Evolutionary conservation across 2,113 vertebrate genomes (phyloP).

Genomic region (Seriola aureovittata): DNA sequence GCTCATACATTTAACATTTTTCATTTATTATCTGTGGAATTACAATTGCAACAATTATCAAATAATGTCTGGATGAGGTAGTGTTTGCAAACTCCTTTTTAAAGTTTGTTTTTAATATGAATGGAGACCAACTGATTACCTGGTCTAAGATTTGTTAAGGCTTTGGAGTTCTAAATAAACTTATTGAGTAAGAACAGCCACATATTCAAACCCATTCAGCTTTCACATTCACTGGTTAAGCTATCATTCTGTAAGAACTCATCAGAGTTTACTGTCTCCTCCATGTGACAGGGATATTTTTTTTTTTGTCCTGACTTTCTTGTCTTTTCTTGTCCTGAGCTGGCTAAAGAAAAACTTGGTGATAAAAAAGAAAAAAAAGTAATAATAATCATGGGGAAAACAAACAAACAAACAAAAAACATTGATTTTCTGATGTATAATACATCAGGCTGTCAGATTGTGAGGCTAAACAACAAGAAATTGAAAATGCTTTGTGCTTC

Average conservation of each 20-base stretch:
- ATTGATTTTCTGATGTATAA: too few species aligned
- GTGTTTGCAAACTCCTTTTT: not conserved
- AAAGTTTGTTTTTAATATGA: conserved; percentile 32
- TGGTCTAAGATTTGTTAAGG: not conserved
- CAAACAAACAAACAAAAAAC: too few species aligned
- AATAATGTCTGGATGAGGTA: not conserved
- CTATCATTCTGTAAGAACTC: not conserved
- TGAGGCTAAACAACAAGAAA: not conserved
- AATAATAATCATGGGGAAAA: too few species aligned
- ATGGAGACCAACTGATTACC: not conserved
- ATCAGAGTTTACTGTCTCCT: not conserved
- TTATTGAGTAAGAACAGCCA: not conserved
- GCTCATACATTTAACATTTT: not conserved
- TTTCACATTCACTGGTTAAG: not conserved
- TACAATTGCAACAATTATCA: not conserved
- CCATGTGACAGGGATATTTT: not conserved
- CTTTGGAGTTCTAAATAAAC: not conserved
- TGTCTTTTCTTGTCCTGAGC: not conserved
- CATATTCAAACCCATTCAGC: conserved; percentile 2
- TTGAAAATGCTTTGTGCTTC: not conserved
- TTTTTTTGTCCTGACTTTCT: not conserved
- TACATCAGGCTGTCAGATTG: conserved; percentile 5
- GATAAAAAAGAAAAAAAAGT: not conserved
- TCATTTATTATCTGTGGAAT: not conserved
- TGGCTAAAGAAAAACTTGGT: too few species aligned